These are phyloP conservation scores for Thermophis baileyi DNA, from an alignment of 2,113 vertebrate genomes.

Conservation along the genomic window DNA sequence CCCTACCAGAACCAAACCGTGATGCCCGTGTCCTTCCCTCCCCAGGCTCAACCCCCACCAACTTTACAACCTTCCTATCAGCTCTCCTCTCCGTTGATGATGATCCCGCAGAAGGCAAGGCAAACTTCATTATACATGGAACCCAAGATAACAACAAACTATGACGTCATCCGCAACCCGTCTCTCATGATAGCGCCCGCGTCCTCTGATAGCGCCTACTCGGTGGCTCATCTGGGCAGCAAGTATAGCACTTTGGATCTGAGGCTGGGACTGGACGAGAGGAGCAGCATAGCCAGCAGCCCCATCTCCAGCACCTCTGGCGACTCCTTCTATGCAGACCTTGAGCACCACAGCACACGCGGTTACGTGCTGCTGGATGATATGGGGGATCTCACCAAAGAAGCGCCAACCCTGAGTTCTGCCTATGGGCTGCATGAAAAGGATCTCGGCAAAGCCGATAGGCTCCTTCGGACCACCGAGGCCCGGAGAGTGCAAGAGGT, in stretches of 20 bases:
- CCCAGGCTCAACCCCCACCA: conserved; percentile 82
- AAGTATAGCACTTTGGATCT: conserved; percentile 93
- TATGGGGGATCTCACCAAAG: conserved; percentile 93
- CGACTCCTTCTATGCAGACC: conserved; percentile 96
- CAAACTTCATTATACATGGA: conserved; percentile 88
- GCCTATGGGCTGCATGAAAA: conserved; percentile 93
- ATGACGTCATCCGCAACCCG: conserved; percentile 93
- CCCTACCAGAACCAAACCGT: conserved; percentile 93
- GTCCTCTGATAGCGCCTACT: conserved; percentile 85
- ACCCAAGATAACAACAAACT: conserved; percentile 91
- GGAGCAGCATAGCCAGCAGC: conserved; percentile 90
- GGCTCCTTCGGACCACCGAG: conserved; percentile 85
- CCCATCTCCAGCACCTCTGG: conserved; percentile 97
- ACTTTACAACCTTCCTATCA: conserved; percentile 84
- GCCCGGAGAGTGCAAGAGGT: conserved; percentile 87
- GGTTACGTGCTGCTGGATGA: conserved; percentile 97
- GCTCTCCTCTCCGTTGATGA: conserved; percentile 85
- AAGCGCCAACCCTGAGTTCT: conserved; percentile 78
- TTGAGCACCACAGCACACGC: conserved; percentile 86
- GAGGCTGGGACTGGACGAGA: conserved; percentile 89
- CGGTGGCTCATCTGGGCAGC: conserved; percentile 83
- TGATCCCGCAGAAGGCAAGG: conserved; percentile 88
- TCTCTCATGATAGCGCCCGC: conserved; percentile 90
- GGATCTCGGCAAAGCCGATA: conserved; percentile 90
- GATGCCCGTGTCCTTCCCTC: conserved; percentile 84